A percentile compares a stretch with the other conserved stretches of the same genome.
Conservation (phyloP, 2,797 vertebrate species). For the Phyllotis vaccarum region DNA sequence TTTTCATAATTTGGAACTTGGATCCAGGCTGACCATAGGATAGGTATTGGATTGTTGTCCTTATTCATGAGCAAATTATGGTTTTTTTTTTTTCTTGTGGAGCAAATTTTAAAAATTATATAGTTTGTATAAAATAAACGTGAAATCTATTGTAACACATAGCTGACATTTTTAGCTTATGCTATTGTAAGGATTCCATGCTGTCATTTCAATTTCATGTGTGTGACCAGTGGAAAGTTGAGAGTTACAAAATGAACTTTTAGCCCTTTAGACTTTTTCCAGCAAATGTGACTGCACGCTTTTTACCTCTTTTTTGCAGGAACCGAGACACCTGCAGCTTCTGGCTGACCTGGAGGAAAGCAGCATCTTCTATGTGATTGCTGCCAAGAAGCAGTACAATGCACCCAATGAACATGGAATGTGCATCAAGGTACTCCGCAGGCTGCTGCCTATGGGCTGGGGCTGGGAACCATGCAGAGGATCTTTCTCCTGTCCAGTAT, state of each 20-base stretch:
- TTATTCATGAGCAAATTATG: neutral
- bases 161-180: rapidly evolving
- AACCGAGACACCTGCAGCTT: slow-evolving; percentile 97
- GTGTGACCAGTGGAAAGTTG: too few species aligned
- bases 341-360: slow-evolving; percentile 96
- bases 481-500: too few species aligned
- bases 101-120: neutral
- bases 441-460: rapidly evolving
- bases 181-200: rapidly evolving
- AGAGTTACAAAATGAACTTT: neutral
- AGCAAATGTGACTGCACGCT: neutral
- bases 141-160: neutral
- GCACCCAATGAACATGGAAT: slow-evolving; percentile 96
- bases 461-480: too few species aligned
- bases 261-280: neutral
- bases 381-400: slow-evolving; percentile 94
- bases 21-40: neutral
- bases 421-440: slow-evolving; percentile 95
- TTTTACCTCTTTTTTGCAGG: slow-evolving; percentile 86
- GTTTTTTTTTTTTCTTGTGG: too few species aligned
- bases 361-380: slow-evolving; percentile 93
- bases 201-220: rapidly evolving
- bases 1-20: neutral
- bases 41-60: neutral
- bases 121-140: neutral